phyloP scores from a whole-genome alignment of 2,888 invertebrate species.

The Charanyca ferruginea region DNA sequence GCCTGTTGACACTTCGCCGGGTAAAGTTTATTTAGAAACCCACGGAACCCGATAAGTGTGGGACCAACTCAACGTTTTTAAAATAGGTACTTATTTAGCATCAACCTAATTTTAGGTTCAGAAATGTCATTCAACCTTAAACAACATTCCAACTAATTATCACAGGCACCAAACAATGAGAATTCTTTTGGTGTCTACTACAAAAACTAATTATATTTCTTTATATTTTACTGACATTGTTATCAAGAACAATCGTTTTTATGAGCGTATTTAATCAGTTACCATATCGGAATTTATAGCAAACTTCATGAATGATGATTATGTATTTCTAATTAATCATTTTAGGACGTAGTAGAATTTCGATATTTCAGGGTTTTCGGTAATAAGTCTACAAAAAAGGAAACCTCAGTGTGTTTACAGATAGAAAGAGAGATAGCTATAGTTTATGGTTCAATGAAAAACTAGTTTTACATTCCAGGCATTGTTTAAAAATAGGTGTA shows the following conservation, averaged over 20 bases:
- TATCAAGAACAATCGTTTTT: slow-evolving; percentile 38
- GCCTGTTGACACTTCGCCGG: slow-evolving; percentile 5
- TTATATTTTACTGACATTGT: slow-evolving; percentile 11
- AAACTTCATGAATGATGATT: slow-evolving; percentile 11
- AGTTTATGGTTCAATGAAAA: too few relatives aligned
- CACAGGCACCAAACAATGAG: slow-evolving; percentile 15
- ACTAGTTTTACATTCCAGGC: too few relatives aligned
- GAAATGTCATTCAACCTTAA: slow-evolving; percentile 14
- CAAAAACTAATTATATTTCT: slow-evolving; percentile 5
- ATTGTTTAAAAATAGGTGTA: too few relatives aligned
- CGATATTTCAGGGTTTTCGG: too few relatives aligned
- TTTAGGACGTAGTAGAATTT: slow-evolving; percentile 9
- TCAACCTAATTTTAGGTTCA: not conserved
- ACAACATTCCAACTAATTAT: slow-evolving; percentile 3
- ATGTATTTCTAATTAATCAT: slow-evolving; percentile 26
- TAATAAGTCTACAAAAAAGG: too few relatives aligned
- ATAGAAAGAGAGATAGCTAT: too few relatives aligned
- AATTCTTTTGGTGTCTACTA: slow-evolving; percentile 6
- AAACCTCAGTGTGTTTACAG: too few relatives aligned
- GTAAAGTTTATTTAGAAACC: slow-evolving; percentile 9
- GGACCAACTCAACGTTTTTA: not conserved
- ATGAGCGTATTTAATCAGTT: slow-evolving; percentile 31
- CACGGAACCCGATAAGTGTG: slow-evolving; percentile 13
- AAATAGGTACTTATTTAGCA: not conserved
- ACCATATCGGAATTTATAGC: slow-evolving; percentile 25